Evolutionary conservation across 2,113 vertebrate species (phyloP).

Genomic region (Tetrao urogallus): DNA sequence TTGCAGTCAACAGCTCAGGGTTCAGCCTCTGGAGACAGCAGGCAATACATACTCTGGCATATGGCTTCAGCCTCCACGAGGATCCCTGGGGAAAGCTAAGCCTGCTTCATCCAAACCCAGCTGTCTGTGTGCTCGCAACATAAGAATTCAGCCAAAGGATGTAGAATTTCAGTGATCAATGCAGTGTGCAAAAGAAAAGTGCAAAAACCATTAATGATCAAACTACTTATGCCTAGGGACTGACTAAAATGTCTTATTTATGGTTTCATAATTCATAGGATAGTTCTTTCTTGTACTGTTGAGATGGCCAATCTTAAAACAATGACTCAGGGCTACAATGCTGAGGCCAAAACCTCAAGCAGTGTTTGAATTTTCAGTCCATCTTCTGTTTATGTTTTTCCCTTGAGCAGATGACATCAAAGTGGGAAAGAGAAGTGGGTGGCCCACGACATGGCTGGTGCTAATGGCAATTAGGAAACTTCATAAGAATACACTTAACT

Average conservation of each 20-base stretch:
- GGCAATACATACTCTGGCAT: background rate
- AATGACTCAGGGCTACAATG: background rate
- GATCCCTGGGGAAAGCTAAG: background rate
- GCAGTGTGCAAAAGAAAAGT: background rate
- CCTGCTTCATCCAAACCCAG: background rate
- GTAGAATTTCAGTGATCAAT: background rate
- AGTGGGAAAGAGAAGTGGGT: conserved; percentile 28
- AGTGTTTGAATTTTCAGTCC: conserved; percentile 11
- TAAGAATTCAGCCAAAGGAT: background rate
- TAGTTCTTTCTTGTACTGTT: background rate
- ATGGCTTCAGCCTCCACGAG: background rate
- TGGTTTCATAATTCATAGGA: background rate
- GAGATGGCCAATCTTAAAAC: background rate
- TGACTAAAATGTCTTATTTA: background rate
- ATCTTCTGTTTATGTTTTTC: conserved; percentile 2
- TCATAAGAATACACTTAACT: background rate
- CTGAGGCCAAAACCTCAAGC: background rate
- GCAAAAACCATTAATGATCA: background rate
- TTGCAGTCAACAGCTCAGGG: background rate
- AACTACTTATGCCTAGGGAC: background rate
- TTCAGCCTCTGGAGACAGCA: background rate
- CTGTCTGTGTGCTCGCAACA: background rate
- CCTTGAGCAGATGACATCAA: conserved; percentile 30
- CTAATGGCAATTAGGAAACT: conserved; percentile 4
- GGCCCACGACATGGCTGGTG: background rate